These are phyloP conservation scores for Schlechtendalia chinensis DNA, from an alignment of 1,140 invertebrate species.

Conservation along the genomic window DNA sequence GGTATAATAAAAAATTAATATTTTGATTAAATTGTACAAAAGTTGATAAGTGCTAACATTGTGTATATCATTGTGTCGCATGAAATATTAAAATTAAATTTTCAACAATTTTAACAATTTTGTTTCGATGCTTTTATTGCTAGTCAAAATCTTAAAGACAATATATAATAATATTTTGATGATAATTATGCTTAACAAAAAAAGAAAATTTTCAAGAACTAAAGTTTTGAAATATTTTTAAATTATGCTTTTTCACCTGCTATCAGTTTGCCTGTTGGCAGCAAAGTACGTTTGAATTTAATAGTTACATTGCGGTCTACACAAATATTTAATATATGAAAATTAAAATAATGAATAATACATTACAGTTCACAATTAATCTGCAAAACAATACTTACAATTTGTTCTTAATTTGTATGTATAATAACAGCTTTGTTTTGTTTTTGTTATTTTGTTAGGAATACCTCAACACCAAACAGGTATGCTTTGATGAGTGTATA, in stretches of 20 bases:
- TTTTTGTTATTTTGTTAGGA: conserved; percentile 46
- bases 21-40: not conserved
- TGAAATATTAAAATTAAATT: conserved; percentile 15
- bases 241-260: conserved; percentile 36
- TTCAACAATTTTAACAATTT: conserved; percentile 19
- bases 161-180: not conserved
- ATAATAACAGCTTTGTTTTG: conserved; percentile 44
- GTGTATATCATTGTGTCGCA: conserved; percentile 25
- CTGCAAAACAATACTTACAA: not conserved
- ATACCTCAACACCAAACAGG: conserved; percentile 48
- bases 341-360: not conserved
- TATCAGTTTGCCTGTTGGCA: conserved; percentile 44
- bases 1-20: conserved; percentile 16
- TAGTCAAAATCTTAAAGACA: not conserved
- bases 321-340: not conserved
- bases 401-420: not conserved
- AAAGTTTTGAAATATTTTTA: not conserved
- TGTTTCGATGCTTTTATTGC: conserved; percentile 12
- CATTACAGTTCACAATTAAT: not conserved
- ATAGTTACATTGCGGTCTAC: not conserved
- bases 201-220: not conserved
- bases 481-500: conserved; percentile 30
- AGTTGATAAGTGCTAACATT: not conserved
- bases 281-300: conserved; percentile 2
- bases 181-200: conserved; percentile 2